Evolutionary conservation across 2,113 vertebrate genomes (phyloP).

Genomic region (Boleophthalmus pectinirostris): DNA sequence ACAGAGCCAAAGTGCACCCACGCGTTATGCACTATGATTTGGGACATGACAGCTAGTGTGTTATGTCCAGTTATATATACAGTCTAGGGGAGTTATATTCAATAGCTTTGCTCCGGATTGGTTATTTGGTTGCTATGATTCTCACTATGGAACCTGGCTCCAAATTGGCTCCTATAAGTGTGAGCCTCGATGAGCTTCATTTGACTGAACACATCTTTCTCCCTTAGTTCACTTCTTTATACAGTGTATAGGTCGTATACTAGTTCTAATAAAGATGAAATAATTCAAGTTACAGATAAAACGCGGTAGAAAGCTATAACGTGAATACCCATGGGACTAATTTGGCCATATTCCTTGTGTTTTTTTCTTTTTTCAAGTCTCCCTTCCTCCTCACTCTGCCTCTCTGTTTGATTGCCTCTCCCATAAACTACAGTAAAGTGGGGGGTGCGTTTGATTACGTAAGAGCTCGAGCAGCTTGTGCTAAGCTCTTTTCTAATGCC

Average conservation of each 20-base stretch:
- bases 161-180: too few species aligned
- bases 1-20: too few species aligned
- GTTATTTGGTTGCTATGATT: too few species aligned
- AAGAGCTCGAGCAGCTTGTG: conserved; percentile 57
- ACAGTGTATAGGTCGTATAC: too few species aligned
- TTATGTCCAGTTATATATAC: too few species aligned
- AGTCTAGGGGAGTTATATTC: too few species aligned
- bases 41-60: too few species aligned
- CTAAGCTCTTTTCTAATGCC: conserved; percentile 68
- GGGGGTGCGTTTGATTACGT: conserved; percentile 48
- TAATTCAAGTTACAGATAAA: not conserved
- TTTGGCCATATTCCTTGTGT: conserved; percentile 30
- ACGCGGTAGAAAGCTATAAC: not conserved
- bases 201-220: not conserved
- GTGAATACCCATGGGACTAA: conserved; percentile 19
- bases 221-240: too few species aligned
- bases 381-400: conserved; percentile 11
- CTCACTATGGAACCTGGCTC: too few species aligned
- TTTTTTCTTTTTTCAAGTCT: conserved; percentile 1
- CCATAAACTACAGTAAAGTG: conserved; percentile 21
- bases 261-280: too few species aligned
- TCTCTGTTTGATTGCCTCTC: conserved; percentile 37
- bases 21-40: too few species aligned
- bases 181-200: not conserved
- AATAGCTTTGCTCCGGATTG: too few species aligned